A percentile compares a stretch with the other conserved stretches of the same genome.
Conservation (phyloP, 2,888 invertebrate species). For the Calliphora vomitoria region DNA sequence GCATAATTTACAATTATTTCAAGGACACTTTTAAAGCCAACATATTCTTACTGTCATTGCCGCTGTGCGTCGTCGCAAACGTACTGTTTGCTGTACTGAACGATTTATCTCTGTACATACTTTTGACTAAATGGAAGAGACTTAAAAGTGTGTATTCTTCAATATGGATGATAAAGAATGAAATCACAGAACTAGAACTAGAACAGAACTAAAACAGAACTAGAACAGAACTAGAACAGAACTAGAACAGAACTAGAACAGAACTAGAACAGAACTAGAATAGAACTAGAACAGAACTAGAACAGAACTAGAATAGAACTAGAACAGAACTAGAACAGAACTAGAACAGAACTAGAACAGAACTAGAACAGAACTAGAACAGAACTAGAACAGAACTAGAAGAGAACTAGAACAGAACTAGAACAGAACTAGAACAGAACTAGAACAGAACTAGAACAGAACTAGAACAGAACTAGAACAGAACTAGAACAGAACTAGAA, state of each 20-base stretch:
- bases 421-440: neutral
- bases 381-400: neutral
- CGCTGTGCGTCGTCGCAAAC: conserved; percentile 59
- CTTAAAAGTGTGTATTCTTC: neutral
- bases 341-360: neutral
- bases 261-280: neutral
- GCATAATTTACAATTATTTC: conserved; percentile 84
- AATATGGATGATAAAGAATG: no score
- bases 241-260: neutral
- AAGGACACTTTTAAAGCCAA: conserved; percentile 80
- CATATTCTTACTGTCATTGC: conserved; percentile 65
- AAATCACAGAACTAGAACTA: neutral
- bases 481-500: neutral
- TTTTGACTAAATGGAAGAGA: conserved; percentile 8
- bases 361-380: neutral
- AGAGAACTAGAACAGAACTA: neutral
- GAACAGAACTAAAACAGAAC: neutral
- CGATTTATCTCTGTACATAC: neutral
- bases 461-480: neutral
- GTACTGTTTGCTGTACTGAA: neutral
- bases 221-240: neutral
- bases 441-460: neutral
- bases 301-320: neutral
- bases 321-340: neutral
- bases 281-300: neutral